Evolutionary conservation across 2,888 invertebrate species (phyloP).

Genomic region (Pelosia muscerda): DNA sequence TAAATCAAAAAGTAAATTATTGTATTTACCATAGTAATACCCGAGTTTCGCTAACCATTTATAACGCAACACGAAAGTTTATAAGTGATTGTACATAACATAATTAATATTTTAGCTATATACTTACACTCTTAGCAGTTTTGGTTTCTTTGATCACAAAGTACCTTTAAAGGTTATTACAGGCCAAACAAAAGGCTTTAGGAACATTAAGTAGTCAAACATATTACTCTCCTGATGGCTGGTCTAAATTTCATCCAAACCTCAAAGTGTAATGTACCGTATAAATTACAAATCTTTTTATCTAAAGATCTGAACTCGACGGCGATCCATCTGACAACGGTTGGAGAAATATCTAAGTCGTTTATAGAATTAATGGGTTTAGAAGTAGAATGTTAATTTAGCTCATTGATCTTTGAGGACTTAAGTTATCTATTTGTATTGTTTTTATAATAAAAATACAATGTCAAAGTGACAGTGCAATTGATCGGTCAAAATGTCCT

Average conservation of each 20-base stretch:
- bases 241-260: conserved; percentile 41
- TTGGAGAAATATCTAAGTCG: conserved; percentile 49
- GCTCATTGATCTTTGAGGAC: conserved; percentile 37
- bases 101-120: no score
- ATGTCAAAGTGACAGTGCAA: not conserved
- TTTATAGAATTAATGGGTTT: conserved; percentile 52
- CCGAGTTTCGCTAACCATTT: no score
- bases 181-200: conserved; percentile 18
- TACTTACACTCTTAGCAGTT: not conserved
- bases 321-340: conserved; percentile 48
- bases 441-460: not conserved
- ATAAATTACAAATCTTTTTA: conserved; percentile 58
- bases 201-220: conserved; percentile 32
- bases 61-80: no score
- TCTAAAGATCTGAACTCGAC: conserved; percentile 50
- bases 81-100: no score
- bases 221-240: conserved; percentile 35
- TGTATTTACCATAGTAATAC: no score
- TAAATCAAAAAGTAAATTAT: no score
- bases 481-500: no score
- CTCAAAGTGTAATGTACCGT: conserved; percentile 47
- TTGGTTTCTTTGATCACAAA: not conserved
- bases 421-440: conserved; percentile 14
- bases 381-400: conserved; percentile 48
- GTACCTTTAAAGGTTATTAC: conserved; percentile 5